A percentile compares a stretch with the other conserved stretches of the same genome.
Evolutionary conservation across 2,888 invertebrate genomes (phyloP).

Genomic region (Esperia sulphurella): DNA sequence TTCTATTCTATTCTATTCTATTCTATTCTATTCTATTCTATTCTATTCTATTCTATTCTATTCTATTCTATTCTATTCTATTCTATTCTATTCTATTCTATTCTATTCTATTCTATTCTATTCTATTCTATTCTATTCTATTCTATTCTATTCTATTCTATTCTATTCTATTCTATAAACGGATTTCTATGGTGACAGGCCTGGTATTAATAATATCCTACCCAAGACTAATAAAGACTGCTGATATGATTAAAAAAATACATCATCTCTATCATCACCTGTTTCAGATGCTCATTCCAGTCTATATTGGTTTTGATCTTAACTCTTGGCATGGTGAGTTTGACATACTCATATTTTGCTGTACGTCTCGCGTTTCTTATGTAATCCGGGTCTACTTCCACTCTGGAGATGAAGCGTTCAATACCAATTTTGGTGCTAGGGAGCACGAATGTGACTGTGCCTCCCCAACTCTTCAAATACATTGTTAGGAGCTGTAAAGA

Average conservation of each 20-base stretch:
- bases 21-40: neutral
- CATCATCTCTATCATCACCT: constrained; percentile 24
- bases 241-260: too few species aligned
- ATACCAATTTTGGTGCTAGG: constrained; percentile 26
- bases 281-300: constrained; percentile 37
- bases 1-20: neutral
- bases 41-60: neutral
- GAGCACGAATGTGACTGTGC: constrained; percentile 29
- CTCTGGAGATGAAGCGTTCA: constrained; percentile 21
- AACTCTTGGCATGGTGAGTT: constrained; percentile 39
- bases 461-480: constrained; percentile 13
- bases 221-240: too few species aligned
- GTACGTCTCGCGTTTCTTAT: constrained; percentile 19
- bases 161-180: neutral
- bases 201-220: too few species aligned
- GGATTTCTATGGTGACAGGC: too few species aligned
- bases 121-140: neutral
- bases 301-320: constrained; percentile 46
- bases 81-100: neutral
- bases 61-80: neutral
- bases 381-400: constrained; percentile 22
- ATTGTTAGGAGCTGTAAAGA: constrained; percentile 23
- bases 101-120: neutral
- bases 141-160: neutral
- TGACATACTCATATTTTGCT: constrained; percentile 20